These are phyloP conservation scores for Platycnemis pennipes DNA, from an alignment of 2,888 invertebrate genomes.

Conservation along the genomic window DNA sequence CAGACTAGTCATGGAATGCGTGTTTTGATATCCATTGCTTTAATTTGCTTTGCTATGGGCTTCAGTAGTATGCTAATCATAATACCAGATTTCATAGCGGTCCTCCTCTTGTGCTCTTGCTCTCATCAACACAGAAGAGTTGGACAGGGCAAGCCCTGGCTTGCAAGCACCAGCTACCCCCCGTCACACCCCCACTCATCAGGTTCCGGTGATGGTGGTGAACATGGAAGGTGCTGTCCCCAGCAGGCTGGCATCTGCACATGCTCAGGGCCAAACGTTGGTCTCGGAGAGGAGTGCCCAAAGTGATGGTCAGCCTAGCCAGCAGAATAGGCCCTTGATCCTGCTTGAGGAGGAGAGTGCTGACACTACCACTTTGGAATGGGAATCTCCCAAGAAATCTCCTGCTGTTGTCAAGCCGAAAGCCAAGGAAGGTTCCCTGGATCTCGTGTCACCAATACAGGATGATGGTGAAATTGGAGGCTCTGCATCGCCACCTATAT, in stretches of 20 bases:
- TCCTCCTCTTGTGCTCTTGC: not conserved
- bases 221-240: conserved; percentile 75
- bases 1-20: too few relatives aligned
- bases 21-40: too few relatives aligned
- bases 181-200: conserved; percentile 80
- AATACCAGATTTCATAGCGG: too few relatives aligned
- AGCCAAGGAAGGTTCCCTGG: conserved; percentile 70
- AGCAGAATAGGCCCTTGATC: conserved; percentile 9
- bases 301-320: not conserved
- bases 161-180: conserved; percentile 77
- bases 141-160: conserved; percentile 47
- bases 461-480: conserved; percentile 57
- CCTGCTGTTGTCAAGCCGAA: not conserved
- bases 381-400: conserved; percentile 46
- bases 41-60: too few relatives aligned
- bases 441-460: conserved; percentile 45
- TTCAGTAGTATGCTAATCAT: too few relatives aligned
- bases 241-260: conserved; percentile 71
- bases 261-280: conserved; percentile 71
- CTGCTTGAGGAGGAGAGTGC: conserved; percentile 34
- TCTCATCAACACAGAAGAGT: not conserved
- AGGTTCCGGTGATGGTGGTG: conserved; percentile 90
- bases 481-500: conserved; percentile 81
- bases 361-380: conserved; percentile 29
- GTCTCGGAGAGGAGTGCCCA: conserved; percentile 70